A percentile compares a stretch with the other conserved stretches of the same genome.
phyloP scores from a whole-genome alignment of 2,888 invertebrate species.

The Netelia melanura region DNA sequence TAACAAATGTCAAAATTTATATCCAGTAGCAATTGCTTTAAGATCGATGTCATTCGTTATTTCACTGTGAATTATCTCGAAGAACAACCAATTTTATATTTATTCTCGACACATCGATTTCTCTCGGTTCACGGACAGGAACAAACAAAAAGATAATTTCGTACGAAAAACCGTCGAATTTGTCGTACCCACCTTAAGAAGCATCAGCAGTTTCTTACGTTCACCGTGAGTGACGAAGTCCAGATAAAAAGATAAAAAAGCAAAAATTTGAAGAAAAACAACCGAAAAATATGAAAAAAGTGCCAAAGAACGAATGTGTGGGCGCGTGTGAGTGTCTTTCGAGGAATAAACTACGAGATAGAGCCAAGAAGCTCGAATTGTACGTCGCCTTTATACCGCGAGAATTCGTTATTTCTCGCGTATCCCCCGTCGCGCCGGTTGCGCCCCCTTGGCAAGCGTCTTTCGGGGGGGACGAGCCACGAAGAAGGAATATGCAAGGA shows the following conservation, averaged over 20 bases:
- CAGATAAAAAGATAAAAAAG: conserved; percentile 4
- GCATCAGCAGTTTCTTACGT: conserved; percentile 75
- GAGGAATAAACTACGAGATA: conserved; percentile 59
- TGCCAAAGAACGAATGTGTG: background rate
- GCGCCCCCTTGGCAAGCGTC: conserved; percentile 10
- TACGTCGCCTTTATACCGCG: conserved; percentile 72
- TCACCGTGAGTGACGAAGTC: conserved; percentile 25
- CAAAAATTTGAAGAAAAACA: background rate
- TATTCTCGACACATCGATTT: too few relatives aligned
- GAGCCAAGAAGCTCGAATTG: conserved; percentile 76
- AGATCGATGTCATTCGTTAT: too few relatives aligned
- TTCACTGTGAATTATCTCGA: background rate
- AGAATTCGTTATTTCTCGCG: conserved; percentile 37
- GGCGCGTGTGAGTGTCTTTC: background rate
- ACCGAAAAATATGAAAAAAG: background rate
- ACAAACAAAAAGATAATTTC: background rate
- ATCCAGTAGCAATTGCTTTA: too few relatives aligned
- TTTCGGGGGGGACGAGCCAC: background rate
- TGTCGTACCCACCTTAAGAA: conserved; percentile 79
- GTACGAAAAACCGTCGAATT: background rate
- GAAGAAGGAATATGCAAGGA: conserved; percentile 8
- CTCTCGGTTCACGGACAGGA: background rate
- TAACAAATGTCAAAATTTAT: too few relatives aligned
- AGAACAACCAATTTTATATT: background rate
- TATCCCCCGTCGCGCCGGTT: conserved; percentile 28